Percentiles rank a stretch among this genome's conserved stretches.
These are phyloP conservation scores for Sus scrofa DNA, from an alignment of 2,113 vertebrate species.

Conservation along the genomic window T2T-Sscrofa CM000814.6:18032501-18033000, in stretches of 20 bases:
- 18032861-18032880: background rate
- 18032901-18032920: constrained; percentile 19
- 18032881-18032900: background rate
- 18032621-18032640: background rate
- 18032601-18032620: constrained; percentile 1
- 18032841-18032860: background rate
- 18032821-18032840: background rate
- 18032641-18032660: background rate
- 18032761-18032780: background rate
- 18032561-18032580: background rate
- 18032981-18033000: constrained; percentile 59
- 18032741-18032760: background rate
- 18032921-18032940: background rate
- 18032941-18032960: background rate
- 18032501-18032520: background rate
- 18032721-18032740: rapidly evolving
- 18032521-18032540: background rate
- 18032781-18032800: background rate
- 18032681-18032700: background rate
- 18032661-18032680: background rate
- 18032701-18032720: background rate
- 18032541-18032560: constrained; percentile 60
- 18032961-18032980: background rate
- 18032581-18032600: background rate
- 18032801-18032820: background rate